Evolutionary conservation across 2,113 vertebrate species (phyloP).

Genomic region (Thryonomys swinderianus): DNA sequence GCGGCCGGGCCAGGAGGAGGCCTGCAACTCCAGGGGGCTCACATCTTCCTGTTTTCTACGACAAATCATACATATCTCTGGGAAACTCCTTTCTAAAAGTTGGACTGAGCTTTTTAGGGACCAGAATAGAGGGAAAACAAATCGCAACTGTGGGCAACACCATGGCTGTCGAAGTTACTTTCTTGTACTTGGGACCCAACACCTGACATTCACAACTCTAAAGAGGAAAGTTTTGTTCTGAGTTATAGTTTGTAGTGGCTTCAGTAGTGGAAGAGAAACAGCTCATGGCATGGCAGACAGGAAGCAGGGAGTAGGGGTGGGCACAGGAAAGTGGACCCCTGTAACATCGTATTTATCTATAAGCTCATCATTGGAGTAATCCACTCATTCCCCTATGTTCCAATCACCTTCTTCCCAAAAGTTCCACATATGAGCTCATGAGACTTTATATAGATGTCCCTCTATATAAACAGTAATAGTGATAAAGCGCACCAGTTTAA

Average conservation of each 20-base stretch:
- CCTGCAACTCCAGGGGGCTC: too few relatives aligned
- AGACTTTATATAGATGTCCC: not conserved
- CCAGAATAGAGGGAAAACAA: not conserved
- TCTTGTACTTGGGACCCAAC: too few relatives aligned
- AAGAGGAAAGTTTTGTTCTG: not conserved
- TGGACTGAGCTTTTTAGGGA: not conserved
- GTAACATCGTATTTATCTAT: not conserved
- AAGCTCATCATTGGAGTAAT: not conserved
- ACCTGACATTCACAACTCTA: not conserved
- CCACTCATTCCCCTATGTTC: not conserved
- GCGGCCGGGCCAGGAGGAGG: not conserved
- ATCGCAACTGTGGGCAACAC: not conserved
- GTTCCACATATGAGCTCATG: not conserved
- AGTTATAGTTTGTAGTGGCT: not conserved
- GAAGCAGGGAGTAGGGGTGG: not conserved
- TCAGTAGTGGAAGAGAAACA: too few relatives aligned
- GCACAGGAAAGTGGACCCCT: too few relatives aligned
- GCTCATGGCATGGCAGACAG: not conserved
- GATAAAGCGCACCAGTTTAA: not conserved
- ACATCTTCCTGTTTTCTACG: not conserved
- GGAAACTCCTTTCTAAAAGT: not conserved
- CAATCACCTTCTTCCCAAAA: not conserved
- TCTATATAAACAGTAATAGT: not conserved
- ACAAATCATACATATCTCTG: not conserved
- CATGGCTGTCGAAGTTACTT: not conserved